Percentiles rank a stretch among this genome's conserved stretches.
These are phyloP conservation scores for Drosophila kanekoi DNA, from an alignment of 2,888 invertebrate species.

Conservation along the genomic window DNA sequence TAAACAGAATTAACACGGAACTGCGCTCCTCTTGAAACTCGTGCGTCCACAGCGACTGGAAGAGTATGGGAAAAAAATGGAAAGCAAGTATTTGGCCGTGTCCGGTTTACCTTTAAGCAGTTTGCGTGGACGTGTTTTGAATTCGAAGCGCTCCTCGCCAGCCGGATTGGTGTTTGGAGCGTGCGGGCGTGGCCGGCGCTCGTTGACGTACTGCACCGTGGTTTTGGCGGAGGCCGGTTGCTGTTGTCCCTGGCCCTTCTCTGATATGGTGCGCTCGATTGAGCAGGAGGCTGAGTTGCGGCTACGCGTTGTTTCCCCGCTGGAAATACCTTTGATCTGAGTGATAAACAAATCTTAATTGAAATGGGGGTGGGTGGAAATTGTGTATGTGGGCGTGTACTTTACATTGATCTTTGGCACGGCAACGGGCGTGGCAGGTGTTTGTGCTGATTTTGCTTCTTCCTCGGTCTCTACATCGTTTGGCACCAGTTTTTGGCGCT, in stretches of 20 bases:
- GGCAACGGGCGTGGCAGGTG: constrained; percentile 83
- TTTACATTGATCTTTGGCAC: constrained; percentile 74
- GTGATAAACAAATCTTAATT: constrained; percentile 15
- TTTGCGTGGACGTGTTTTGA: constrained; percentile 84
- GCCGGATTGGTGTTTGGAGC: constrained; percentile 47
- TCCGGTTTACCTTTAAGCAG: constrained; percentile 82
- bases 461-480: constrained; percentile 85
- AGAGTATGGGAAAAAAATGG: constrained; percentile 6
- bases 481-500: constrained; percentile 84
- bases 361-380: not conserved
- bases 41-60: constrained; percentile 68
- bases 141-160: constrained; percentile 84
- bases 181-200: constrained; percentile 82
- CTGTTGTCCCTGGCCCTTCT: constrained; percentile 71
- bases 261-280: constrained; percentile 84
- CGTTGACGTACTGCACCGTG: constrained; percentile 83
- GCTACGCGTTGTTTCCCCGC: constrained; percentile 85
- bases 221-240: constrained; percentile 79
- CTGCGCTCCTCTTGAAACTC: constrained; percentile 25
- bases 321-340: constrained; percentile 84
- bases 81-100: not conserved
- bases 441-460: constrained; percentile 84
- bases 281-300: constrained; percentile 85
- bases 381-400: constrained; percentile 12
- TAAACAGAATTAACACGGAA: constrained; percentile 1